Evolutionary conservation across 2,797 vertebrate species (phyloP).

Genomic region (Danio tinwini): DNA sequence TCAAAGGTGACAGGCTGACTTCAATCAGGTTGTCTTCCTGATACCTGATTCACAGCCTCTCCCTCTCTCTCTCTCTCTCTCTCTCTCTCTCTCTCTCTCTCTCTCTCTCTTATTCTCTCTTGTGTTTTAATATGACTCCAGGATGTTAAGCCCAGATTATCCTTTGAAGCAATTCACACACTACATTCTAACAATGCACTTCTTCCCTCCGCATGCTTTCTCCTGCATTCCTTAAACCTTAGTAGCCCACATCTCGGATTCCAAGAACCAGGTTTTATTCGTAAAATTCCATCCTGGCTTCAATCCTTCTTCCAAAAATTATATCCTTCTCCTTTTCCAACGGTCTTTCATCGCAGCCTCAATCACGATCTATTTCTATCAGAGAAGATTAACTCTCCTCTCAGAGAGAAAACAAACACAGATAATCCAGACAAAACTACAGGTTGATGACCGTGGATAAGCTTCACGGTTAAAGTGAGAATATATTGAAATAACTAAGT

Average conservation of each 20-base stretch:
- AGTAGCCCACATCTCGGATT: background rate
- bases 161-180: slow-evolving; percentile 43
- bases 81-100: background rate
- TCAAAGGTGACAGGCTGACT: slow-evolving; percentile 10
- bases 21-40: slow-evolving; percentile 24
- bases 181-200: slow-evolving; percentile 17
- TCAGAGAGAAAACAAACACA: slow-evolving; percentile 79
- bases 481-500: slow-evolving; percentile 72
- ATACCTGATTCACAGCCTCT: slow-evolving; percentile 23
- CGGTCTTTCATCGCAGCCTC: slow-evolving; percentile 21
- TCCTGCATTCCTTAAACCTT: background rate
- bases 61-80: background rate
- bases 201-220: background rate
- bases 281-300: slow-evolving; percentile 14
- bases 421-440: slow-evolving; percentile 77
- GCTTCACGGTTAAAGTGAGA: slow-evolving; percentile 75
- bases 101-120: background rate
- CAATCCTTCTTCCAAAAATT: slow-evolving; percentile 9
- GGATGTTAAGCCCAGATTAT: slow-evolving; percentile 46
- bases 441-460: slow-evolving; percentile 79
- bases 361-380: slow-evolving; percentile 57
- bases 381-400: slow-evolving; percentile 80
- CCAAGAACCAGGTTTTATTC: slow-evolving; percentile 2
- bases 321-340: background rate
- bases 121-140: slow-evolving; percentile 38